Evolutionary conservation across 2,797 vertebrate species (phyloP), one percentile per base, ranked within the genome.

Genomic region (Hydrophis major): DNA sequence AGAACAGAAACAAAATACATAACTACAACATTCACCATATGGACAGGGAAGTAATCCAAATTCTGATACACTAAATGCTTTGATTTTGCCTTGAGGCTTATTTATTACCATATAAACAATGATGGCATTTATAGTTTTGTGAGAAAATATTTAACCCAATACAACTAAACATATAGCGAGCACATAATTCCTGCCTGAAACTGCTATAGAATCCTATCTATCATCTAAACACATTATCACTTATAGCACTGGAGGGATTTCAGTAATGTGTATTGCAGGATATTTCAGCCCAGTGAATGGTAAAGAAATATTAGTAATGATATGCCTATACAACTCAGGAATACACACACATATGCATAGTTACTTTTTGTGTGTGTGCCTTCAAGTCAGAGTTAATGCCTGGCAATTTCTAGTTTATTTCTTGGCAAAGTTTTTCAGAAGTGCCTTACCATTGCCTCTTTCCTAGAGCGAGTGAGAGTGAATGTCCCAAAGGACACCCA

Each of bases 1-100:
- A 22, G 87, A 92, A 92, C 3, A 94, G 0, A 6, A 91, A 28
- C 53, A 63, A 88, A 92, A 28, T 47, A 69, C 59, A 5, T 50
- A 93, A 20, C 11, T 56, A 0, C 86, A 74, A 60, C 1, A n/a
- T 37, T 61, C 42, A 74, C 86, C 60, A 25, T 59, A 20, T 22
- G 22, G 57, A 50, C 16, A 90, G 55, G 90, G 90, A 94, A 55
- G 7, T 59, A 57, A 6, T 94, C 47, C 28, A 55, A 91, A 53
- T 91, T 93, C 32, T 90, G 50, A 22, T 93, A 86, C 25, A 47
- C 2, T 7, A 95, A 94, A 92, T 60, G 32, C 55, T 53, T 93
- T 93, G 87, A 20, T 56, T 59, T 93, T 89, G 14, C 32, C 88
- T 94, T 93, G 16, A 93, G 88, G 87, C 69, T 92, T 93, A 20